Percentiles rank a stretch among this genome's conserved stretches.
Conservation (phyloP, 1,140 invertebrate species). For the Ephestia elutella region DNA sequence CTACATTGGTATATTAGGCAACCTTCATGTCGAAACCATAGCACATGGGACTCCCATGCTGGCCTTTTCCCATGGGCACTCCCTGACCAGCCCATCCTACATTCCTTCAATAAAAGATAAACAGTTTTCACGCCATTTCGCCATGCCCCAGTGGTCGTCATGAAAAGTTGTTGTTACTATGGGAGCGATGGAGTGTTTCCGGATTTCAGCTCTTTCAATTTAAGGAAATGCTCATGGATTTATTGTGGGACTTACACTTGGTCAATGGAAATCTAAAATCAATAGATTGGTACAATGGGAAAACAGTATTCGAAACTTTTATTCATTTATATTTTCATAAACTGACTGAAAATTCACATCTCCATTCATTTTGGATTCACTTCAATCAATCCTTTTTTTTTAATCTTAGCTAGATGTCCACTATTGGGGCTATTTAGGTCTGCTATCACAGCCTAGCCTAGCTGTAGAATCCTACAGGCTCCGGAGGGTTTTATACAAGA, state of each 20-base stretch:
- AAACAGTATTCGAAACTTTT: too few relatives aligned
- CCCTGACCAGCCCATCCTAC: conserved; percentile 55
- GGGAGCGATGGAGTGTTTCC: conserved; percentile 36
- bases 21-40: not conserved
- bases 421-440: too few relatives aligned
- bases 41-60: not conserved
- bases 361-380: too few relatives aligned
- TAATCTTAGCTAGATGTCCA: too few relatives aligned
- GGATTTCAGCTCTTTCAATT: conserved; percentile 35
- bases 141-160: conserved; percentile 39
- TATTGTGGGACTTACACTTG: conserved; percentile 15
- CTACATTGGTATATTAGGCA: not conserved
- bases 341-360: too few relatives aligned
- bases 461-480: too few relatives aligned
- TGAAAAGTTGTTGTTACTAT: conserved; percentile 49
- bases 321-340: too few relatives aligned
- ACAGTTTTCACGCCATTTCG: conserved; percentile 60
- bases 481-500: too few relatives aligned
- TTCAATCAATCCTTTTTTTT: too few relatives aligned
- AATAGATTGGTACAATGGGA: not conserved
- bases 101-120: conserved; percentile 37
- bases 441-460: too few relatives aligned
- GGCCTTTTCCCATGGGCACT: conserved; percentile 54
- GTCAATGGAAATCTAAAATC: not conserved
- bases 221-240: conserved; percentile 29